Conservation (phyloP, 2,113 vertebrate species). For the Synodontis membranacea region DNA sequence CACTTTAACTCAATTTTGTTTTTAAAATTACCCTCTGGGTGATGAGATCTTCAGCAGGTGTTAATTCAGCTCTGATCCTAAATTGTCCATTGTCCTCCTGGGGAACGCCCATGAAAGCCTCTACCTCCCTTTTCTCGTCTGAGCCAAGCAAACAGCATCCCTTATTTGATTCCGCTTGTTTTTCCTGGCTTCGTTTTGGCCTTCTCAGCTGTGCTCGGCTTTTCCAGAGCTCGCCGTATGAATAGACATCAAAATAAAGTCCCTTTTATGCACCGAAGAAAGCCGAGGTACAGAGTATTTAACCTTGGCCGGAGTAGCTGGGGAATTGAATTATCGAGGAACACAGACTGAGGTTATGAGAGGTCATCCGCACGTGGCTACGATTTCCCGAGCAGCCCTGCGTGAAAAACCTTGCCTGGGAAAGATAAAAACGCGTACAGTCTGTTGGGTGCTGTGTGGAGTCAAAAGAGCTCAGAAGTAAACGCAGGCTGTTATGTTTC, state of each 20-base stretch:
- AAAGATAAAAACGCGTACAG: not conserved
- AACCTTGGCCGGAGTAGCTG: conserved; percentile 34
- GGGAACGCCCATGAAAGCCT: not conserved
- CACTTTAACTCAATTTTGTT: conserved; percentile 7
- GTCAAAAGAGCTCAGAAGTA: not conserved
- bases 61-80: conserved; percentile 18
- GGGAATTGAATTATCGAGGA: conserved; percentile 50
- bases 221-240: not conserved
- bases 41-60: conserved; percentile 1
- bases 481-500: not conserved
- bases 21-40: not conserved
- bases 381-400: conserved; percentile 22
- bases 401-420: conserved; percentile 34
- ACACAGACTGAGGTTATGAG: conserved; percentile 27
- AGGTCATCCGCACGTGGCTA: conserved; percentile 37
- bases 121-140: not conserved
- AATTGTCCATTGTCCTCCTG: not conserved
- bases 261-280: not conserved
- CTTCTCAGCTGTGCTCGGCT: not conserved
- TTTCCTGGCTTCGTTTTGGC: not conserved
- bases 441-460: not conserved
- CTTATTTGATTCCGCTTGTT: conserved; percentile 26
- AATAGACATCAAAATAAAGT: not conserved
- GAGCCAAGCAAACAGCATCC: not conserved
- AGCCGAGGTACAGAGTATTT: conserved; percentile 10